These are phyloP conservation scores for Euthynnus affinis DNA, from an alignment of 2,797 vertebrate species.

Conservation along the genomic window DNA sequence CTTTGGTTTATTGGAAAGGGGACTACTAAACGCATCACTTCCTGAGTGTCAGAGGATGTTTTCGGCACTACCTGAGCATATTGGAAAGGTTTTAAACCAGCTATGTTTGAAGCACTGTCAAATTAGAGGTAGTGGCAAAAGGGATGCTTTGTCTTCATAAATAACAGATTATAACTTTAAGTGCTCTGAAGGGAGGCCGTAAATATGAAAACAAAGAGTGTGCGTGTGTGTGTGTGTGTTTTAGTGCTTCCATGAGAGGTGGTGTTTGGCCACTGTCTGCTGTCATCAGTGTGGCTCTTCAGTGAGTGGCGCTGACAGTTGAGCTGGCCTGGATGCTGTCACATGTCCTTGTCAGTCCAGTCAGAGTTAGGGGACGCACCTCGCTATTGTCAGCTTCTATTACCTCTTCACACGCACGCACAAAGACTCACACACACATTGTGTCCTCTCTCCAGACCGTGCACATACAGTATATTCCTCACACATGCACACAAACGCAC, in stretches of 20 bases:
- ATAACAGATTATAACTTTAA: constrained; percentile 39
- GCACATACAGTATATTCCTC: constrained; percentile 31
- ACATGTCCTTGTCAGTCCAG: constrained; percentile 81
- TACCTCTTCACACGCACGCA: constrained; percentile 56
- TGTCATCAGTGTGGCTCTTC: constrained; percentile 70
- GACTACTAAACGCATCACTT: constrained; percentile 17
- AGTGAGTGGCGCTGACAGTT: constrained; percentile 76
- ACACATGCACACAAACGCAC: constrained; percentile 24
- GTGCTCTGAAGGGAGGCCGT: constrained; percentile 32
- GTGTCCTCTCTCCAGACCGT: constrained; percentile 17
- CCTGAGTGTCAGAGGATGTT: constrained; percentile 11
- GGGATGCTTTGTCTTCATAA: constrained; percentile 30
- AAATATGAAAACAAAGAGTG: constrained; percentile 25
- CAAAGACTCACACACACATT: constrained; percentile 3
- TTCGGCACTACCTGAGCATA: constrained; percentile 21
- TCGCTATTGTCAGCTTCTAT: constrained; percentile 82
- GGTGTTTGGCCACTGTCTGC: constrained; percentile 73
- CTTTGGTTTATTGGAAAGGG: constrained; percentile 5
- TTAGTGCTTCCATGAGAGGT: constrained; percentile 31
- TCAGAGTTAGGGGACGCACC: constrained; percentile 73
- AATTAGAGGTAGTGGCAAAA: constrained; percentile 17
- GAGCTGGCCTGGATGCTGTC: constrained; percentile 79
- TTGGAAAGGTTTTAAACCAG: constrained; percentile 9
- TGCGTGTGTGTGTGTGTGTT: constrained; percentile 35
- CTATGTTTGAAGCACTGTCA: constrained; percentile 8